Percentiles rank a stretch among this genome's conserved stretches.
Evolutionary conservation across 2,888 invertebrate genomes (phyloP).

Genomic region (Macrophya alboannulata): DNA sequence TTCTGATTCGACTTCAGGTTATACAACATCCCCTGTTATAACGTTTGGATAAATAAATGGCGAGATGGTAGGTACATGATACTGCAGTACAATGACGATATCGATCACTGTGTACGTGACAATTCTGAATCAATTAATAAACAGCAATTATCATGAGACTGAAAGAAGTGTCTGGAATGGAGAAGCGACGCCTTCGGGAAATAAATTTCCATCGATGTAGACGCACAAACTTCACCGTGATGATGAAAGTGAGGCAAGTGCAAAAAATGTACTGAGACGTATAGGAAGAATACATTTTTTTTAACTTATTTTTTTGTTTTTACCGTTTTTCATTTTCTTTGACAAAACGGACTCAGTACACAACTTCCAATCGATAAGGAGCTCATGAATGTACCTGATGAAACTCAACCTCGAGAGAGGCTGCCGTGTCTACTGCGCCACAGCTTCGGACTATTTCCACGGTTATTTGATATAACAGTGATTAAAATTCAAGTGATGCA

Average conservation of each 20-base stretch:
- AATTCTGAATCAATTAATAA: constrained; percentile 28
- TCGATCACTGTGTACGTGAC: not conserved
- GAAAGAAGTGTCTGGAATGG: not conserved
- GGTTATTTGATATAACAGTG: not conserved
- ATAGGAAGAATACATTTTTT: not conserved
- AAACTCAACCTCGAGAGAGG: not conserved
- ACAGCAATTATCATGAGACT: not conserved
- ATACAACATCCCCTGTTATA: not conserved
- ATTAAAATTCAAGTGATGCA: not conserved
- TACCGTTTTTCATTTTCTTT: not conserved
- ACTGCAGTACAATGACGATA: not conserved
- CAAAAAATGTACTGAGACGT: not conserved
- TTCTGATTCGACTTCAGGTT: not conserved
- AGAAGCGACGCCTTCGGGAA: not conserved
- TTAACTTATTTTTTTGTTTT: too few relatives aligned
- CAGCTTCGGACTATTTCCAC: not conserved
- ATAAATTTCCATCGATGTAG: not conserved
- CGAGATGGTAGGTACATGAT: too few relatives aligned
- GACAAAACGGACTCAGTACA: not conserved
- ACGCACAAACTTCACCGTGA: not conserved
- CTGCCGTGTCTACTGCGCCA: not conserved
- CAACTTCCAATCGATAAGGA: not conserved
- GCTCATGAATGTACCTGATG: not conserved
- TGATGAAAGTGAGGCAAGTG: not conserved
- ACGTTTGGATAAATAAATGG: too few relatives aligned